Conservation (phyloP, 2,888 invertebrate genomes). For the Sylvicola fuscatus region DNA sequence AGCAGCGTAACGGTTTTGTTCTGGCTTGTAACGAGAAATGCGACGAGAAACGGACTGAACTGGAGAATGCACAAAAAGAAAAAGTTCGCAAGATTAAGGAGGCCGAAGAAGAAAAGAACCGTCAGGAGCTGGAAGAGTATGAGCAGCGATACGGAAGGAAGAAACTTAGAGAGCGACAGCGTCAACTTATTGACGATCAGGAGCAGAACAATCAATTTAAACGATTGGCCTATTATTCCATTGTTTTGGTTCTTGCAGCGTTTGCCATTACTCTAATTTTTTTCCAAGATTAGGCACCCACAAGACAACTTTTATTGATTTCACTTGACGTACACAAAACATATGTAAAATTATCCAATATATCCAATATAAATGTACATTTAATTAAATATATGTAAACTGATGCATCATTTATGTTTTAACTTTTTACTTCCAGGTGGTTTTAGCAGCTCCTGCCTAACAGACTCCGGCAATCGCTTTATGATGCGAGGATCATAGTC, state of each 20-base stretch:
- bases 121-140: conserved; percentile 51
- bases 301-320: no score
- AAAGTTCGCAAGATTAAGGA: conserved; percentile 34
- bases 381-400: no score
- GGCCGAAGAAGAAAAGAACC: conserved; percentile 43
- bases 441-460: no score
- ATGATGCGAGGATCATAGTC: conserved; percentile 3
- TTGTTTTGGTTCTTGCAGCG: neutral
- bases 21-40: conserved; percentile 46
- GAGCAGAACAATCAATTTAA: neutral
- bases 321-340: no score
- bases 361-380: no score
- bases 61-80: conserved; percentile 16
- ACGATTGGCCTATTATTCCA: neutral
- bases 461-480: neutral
- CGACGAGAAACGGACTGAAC: conserved; percentile 29
- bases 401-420: no score
- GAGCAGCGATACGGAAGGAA: conserved; percentile 56
- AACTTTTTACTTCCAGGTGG: no score
- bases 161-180: conserved; percentile 30
- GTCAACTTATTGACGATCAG: conserved; percentile 21
- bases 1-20: conserved; percentile 22
- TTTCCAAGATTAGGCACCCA: neutral
- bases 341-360: no score
- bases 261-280: conserved; percentile 1